These are phyloP conservation scores for Protobothrops flavoviridis DNA, from an alignment of 2,113 vertebrate genomes.

Conservation along the genomic window DNA sequence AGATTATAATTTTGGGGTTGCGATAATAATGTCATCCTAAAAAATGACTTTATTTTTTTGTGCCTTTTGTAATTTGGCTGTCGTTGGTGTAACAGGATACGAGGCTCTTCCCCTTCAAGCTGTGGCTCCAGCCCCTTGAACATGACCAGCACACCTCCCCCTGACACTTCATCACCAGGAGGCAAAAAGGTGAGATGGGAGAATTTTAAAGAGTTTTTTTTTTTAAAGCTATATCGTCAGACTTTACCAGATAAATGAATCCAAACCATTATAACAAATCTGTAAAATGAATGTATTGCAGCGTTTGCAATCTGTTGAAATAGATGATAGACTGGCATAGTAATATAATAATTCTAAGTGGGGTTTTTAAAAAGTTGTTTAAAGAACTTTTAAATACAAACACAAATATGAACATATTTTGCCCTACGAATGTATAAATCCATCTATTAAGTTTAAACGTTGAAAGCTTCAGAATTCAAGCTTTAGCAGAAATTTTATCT, in stretches of 20 bases:
- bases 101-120: slow-evolving; percentile 96
- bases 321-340: not conserved
- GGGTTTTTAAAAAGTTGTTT: not conserved
- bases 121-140: slow-evolving; percentile 95
- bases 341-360: not conserved
- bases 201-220: not conserved
- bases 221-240: not conserved
- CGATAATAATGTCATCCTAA: not conserved
- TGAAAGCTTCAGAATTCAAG: not conserved
- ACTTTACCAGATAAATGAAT: not conserved
- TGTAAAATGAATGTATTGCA: not conserved
- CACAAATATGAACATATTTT: not conserved
- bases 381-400: not conserved
- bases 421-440: not conserved
- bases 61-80: not conserved
- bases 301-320: not conserved
- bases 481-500: not conserved
- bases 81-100: slow-evolving; percentile 75
- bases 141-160: slow-evolving; percentile 94
- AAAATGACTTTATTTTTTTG: not conserved
- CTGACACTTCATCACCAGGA: slow-evolving; percentile 90
- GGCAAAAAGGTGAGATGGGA: slow-evolving; percentile 85
- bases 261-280: not conserved
- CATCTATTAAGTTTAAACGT: not conserved
- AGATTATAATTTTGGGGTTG: not conserved